Evolutionary conservation across 2,113 vertebrate species (phyloP), one percentile per base, ranked within the genome.

Genomic region (Tachycineta bicolor): DNA sequence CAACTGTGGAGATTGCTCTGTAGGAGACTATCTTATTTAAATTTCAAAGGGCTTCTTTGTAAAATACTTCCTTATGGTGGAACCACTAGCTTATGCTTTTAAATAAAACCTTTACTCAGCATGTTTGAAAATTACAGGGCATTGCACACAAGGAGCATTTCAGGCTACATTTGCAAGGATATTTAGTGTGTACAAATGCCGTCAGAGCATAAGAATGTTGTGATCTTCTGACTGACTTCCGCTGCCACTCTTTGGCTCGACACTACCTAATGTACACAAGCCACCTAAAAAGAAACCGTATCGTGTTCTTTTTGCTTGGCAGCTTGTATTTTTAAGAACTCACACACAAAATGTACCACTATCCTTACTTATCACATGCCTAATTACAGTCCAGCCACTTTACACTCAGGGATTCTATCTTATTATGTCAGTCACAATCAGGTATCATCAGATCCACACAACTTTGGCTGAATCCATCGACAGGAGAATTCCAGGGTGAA

Each of bases 71-170:
- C 95, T 88, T 83, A 63, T 94, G 46, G 59, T 90, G 79, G 83
- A 94, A 92, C 85, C 68, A 92, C 59, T n/a, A 22, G 55, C 74
- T 85, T 34, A 73, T 74, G n/a, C 71, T 93, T 87, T 94, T 73
- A 92, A 93, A 93, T 73, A 83, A 96, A 95, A 83, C 39, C 75
- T 90, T 93, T 95, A 88, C 95, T 93, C 86, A 93, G 92, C 88
- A 47, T 69, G 52, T 93, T 91, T 86, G 88, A 68, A 95, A 94
- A 97, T 97, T 97, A 96, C 71, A 96, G 90, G 92, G 82, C 67
- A 95, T 73, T 76, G n/a, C 77, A 71, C 44, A 69, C 76, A 93
- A 65, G 76, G 68, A 81, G 59, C 83, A 95, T 93, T 96, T 94
- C 78, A 80, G 94, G 90, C 46, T 62, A 94, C 46, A 49, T 93